Base-by-base conservation (phyloP, 2,113 vertebrate genomes). In the Leptocoma aspasia region DNA sequence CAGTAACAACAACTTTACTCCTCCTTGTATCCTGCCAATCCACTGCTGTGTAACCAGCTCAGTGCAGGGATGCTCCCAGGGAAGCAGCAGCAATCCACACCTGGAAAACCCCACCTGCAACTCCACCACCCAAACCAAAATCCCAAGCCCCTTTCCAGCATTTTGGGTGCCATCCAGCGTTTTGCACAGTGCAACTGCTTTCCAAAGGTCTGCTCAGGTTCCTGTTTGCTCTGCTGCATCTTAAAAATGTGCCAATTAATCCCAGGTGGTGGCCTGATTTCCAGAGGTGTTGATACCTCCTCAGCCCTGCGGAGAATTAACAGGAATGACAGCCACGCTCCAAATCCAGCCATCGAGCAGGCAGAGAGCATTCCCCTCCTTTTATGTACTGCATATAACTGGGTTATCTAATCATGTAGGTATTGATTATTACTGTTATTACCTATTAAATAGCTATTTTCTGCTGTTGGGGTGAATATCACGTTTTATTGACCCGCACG, bases 401-500 rank as follows among this genome's bases (percentile, higher is more conserved):
- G 95, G 92, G 92, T 95, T 96, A 94, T 94, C 96, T 96, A 94
- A 95, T 95, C 93, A 90, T 95, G 93, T 94, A 86, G 57, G 8
- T 95, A 97, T 97, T 59, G 86, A 96, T 97, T 97, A 97, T 96
- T 94, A 91, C 96, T 72, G 92, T 94, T 96, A 96, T 97, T 97
- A 96, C 95, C 96, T 96, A 97, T 97, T 97, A 96, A 95, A 89
- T 47, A 92, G 94, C 92, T 93, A 95, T 96, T 94, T 95, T 94
- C 92, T 91, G 78, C 94, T 70, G 66, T 82, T 73, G 95, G 92
- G 94, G 94, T 87, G 94, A 97, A 94, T 94, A 95, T 94, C 89
- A 82, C 83, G 18, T 95, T 94, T 91, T 92, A 97, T 97, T 94
- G 95, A 97, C 93, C 95, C 2, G 10, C 71, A 15, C 39, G 0